Evolutionary conservation across 2,888 invertebrate species (phyloP).

Genomic region (Oxyteleia sp.): DNA sequence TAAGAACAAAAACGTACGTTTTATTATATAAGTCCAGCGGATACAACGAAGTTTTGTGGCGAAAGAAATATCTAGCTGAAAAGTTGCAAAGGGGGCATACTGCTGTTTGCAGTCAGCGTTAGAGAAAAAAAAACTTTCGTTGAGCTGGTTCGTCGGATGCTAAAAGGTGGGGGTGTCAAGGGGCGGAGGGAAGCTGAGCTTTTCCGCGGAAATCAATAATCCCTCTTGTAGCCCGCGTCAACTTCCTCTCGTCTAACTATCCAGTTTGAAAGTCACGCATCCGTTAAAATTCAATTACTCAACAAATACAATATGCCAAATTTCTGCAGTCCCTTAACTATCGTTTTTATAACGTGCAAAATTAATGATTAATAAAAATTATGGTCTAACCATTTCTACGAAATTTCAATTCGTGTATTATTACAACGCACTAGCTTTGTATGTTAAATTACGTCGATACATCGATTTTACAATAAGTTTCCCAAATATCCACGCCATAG

Average conservation of each 20-base stretch:
- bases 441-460: neutral
- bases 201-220: constrained; percentile 85
- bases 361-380: neutral
- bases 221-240: constrained; percentile 77
- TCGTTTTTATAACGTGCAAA: neutral
- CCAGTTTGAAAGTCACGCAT: constrained; percentile 50
- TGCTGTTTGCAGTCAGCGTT: constrained; percentile 64
- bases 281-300: constrained; percentile 47
- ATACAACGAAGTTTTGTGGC: constrained; percentile 64
- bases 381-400: neutral
- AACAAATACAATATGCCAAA: constrained; percentile 33
- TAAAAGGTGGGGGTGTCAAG: constrained; percentile 77
- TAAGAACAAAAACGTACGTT: constrained; percentile 33
- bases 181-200: constrained; percentile 79
- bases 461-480: neutral
- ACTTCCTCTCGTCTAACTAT: constrained; percentile 50
- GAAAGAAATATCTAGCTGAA: constrained; percentile 69
- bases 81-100: constrained; percentile 70
- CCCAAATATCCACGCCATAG: neutral
- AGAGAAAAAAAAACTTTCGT: constrained; percentile 71
- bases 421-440: neutral
- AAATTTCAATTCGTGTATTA: constrained; percentile 1
- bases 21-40: constrained; percentile 38
- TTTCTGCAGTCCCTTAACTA: neutral
- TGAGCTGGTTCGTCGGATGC: constrained; percentile 71